A percentile compares a stretch with the other conserved stretches of the same genome.
phyloP scores from a whole-genome alignment of 64 coral and sea anemone species.

The Trachythela sp. region DNA sequence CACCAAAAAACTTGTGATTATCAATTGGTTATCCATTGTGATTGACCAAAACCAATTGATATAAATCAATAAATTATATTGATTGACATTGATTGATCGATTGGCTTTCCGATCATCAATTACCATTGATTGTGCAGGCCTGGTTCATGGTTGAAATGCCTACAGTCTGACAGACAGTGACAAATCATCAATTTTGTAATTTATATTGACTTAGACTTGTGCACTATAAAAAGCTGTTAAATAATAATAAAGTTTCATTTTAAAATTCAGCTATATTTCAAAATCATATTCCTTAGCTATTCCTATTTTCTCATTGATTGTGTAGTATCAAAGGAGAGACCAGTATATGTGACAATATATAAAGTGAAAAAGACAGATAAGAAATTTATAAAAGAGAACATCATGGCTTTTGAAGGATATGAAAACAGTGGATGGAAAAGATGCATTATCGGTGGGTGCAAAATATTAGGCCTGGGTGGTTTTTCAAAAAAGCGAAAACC shows the following conservation, averaged over 20 bases:
- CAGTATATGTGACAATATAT: conserved; percentile 88
- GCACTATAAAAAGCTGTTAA: no score
- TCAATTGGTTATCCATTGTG: no score
- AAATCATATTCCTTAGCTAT: background rate
- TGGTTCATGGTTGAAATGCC: background rate
- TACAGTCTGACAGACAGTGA: background rate
- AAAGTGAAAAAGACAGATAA: conserved; percentile 99
- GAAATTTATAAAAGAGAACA: conserved; percentile 87
- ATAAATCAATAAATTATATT: no score
- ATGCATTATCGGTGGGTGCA: conserved; percentile 60
- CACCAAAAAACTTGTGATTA: no score
- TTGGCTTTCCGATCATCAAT: no score
- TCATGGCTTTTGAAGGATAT: conserved; percentile 88
- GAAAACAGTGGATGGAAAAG: conserved; percentile 88
- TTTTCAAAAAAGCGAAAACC: no score
- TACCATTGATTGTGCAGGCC: no score
- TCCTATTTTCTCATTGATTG: background rate
- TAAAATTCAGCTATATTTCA: background rate
- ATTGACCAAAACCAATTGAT: no score
- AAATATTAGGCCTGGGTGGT: background rate
- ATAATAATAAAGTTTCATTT: background rate
- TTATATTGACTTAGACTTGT: background rate
- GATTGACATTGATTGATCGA: no score
- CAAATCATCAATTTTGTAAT: background rate
- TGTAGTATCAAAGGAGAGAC: conserved; percentile 77